These are phyloP conservation scores for Speoplatyrhinus poulsoni DNA, from an alignment of 2,113 vertebrate species.

Conservation along the genomic window DNA sequence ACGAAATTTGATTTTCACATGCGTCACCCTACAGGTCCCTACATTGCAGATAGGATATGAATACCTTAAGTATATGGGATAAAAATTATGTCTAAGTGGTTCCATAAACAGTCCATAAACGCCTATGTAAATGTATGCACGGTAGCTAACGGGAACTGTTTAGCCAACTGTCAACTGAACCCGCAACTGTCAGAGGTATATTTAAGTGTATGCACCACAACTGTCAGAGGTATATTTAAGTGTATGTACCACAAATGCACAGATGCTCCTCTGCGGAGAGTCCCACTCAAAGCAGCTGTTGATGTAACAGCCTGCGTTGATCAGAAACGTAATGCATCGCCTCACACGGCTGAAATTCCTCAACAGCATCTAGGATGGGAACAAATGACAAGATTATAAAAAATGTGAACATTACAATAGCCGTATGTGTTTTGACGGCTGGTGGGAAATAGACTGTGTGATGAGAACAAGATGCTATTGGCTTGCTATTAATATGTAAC, in stretches of 20 bases:
- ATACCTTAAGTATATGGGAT: neutral
- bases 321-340: slow-evolving; percentile 88
- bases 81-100: neutral
- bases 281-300: slow-evolving; percentile 99
- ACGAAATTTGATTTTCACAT: no score
- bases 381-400: slow-evolving; percentile 30
- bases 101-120: neutral
- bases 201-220: slow-evolving; percentile 82
- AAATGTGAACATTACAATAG: neutral
- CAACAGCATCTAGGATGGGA: slow-evolving; percentile 83
- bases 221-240: neutral
- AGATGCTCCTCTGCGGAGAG: slow-evolving; percentile 95
- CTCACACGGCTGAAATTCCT: slow-evolving; percentile 91
- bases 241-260: slow-evolving; percentile 91
- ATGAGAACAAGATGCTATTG: no score
- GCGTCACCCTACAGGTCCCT: no score
- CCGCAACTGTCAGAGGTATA: no score
- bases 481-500: no score
- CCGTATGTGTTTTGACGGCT: neutral
- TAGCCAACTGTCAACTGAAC: no score
- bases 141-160: no score
- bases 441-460: neutral
- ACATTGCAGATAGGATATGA: neutral
- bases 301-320: slow-evolving; percentile 89
- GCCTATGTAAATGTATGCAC: no score